These are phyloP conservation scores for Tichodroma muraria DNA, from an alignment of 2,113 vertebrate genomes.

Conservation along the genomic window DNA sequence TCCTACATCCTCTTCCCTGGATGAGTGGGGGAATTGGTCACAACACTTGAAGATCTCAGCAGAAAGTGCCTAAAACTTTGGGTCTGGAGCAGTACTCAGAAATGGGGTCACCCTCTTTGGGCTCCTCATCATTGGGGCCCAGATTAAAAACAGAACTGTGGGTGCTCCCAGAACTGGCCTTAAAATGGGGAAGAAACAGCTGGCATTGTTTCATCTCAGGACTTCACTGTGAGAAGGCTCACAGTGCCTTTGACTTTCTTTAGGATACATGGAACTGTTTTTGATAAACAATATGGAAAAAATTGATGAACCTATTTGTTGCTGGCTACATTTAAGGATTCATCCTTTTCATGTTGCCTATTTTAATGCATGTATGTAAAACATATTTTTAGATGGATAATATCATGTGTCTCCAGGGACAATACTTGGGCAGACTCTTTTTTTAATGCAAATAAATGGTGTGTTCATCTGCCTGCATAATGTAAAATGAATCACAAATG, in stretches of 20 bases:
- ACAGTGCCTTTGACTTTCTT: background rate
- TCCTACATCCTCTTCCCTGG: rapidly evolving
- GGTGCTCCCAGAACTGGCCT: background rate
- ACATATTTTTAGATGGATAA: background rate
- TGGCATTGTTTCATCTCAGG: background rate
- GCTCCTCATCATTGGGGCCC: background rate
- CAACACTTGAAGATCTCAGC: background rate
- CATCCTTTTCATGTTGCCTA: background rate
- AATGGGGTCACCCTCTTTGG: background rate
- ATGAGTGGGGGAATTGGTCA: background rate
- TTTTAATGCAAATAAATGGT: background rate
- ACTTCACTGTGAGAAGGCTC: background rate
- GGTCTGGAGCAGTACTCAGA: background rate
- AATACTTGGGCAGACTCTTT: background rate
- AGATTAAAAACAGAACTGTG: background rate
- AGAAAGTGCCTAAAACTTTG: background rate
- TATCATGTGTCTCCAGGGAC: background rate
- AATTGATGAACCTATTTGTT: background rate
- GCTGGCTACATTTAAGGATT: background rate
- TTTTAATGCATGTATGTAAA: background rate
- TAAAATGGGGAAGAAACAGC: background rate
- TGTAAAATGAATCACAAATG: background rate
- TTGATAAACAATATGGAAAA: background rate
- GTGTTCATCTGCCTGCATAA: background rate
- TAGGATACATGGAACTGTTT: background rate